These are phyloP conservation scores for Beaufortia kweichowensis DNA, from an alignment of 2,113 vertebrate genomes.

Conservation along the genomic window DNA sequence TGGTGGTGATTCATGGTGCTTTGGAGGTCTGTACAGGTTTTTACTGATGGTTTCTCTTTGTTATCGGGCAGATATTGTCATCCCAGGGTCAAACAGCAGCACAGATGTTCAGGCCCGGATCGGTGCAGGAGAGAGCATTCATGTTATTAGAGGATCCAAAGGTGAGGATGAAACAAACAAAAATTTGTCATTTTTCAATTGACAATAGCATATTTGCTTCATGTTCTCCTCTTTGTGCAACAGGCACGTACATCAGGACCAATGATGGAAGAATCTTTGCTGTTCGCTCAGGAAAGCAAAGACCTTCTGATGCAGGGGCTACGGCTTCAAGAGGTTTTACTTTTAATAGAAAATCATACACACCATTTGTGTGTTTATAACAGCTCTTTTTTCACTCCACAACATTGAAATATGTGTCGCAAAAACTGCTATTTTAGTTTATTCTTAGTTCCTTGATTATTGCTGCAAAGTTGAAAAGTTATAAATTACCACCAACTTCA, in stretches of 20 bases:
- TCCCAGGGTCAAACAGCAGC: conserved; percentile 94
- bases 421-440: no score
- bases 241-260: conserved; percentile 96
- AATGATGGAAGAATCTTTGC: conserved; percentile 97
- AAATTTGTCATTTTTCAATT: no score
- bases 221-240: conserved; percentile 20
- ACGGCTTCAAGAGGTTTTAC: conserved; percentile 80
- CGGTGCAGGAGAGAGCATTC: conserved; percentile 94
- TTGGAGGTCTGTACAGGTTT: background rate
- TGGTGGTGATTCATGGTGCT: background rate
- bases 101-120: conserved; percentile 96
- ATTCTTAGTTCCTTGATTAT: no score
- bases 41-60: conserved; percentile 43
- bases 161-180: conserved; percentile 60
- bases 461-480: no score
- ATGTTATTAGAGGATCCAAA: conserved; percentile 96
- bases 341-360: no score
- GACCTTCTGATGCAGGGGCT: conserved; percentile 75
- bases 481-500: background rate
- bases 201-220: background rate
- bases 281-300: conserved; percentile 89
- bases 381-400: no score
- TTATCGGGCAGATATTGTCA: conserved; percentile 88
- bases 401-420: no score
- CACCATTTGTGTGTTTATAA: no score